Percentiles rank a stretch among this genome's conserved stretches.
Evolutionary conservation across 2,888 invertebrate genomes (phyloP).

Genomic region (Cyclophora punctaria): DNA sequence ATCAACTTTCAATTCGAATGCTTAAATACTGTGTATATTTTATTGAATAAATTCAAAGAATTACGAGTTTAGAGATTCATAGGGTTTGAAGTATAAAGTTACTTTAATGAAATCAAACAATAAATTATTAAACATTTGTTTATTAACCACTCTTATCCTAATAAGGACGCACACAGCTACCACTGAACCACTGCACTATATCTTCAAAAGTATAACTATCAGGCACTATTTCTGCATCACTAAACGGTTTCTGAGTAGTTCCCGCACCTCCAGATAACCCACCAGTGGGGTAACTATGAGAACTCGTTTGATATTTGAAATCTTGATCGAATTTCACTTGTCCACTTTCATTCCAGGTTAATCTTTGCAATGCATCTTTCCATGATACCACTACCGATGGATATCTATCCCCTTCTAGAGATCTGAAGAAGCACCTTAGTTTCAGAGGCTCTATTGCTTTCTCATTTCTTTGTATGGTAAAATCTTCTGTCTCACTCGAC

Average conservation of each 20-base stretch:
- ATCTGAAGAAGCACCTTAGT: conserved; percentile 31
- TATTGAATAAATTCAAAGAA: no score
- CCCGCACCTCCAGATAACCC: conserved; percentile 26
- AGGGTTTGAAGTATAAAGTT: no score
- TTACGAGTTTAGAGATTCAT: no score
- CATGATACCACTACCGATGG: conserved; percentile 40
- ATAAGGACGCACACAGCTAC: conserved; percentile 22
- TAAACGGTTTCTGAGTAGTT: conserved; percentile 22
- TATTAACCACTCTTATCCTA: neutral
- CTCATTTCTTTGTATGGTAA: conserved; percentile 13
- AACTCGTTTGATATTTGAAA: conserved; percentile 17
- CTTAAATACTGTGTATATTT: no score
- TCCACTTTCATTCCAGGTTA: conserved; percentile 27
- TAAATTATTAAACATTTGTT: no score
- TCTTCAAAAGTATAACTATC: conserved; percentile 24
- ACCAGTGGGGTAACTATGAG: conserved; percentile 27
- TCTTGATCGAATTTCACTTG: conserved; percentile 17
- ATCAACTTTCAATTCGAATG: no score
- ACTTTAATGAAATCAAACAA: no score
- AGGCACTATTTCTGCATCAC: conserved; percentile 25
- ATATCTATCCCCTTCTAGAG: conserved; percentile 31
- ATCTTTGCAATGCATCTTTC: conserved; percentile 26
- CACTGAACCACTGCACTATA: conserved; percentile 21
- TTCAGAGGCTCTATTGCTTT: conserved; percentile 25
- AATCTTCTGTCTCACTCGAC: conserved; percentile 23